Percentiles rank a stretch among this genome's conserved stretches.
Evolutionary conservation across 2,797 vertebrate species (phyloP).

Genomic region (Halcyon chelicuti): DNA sequence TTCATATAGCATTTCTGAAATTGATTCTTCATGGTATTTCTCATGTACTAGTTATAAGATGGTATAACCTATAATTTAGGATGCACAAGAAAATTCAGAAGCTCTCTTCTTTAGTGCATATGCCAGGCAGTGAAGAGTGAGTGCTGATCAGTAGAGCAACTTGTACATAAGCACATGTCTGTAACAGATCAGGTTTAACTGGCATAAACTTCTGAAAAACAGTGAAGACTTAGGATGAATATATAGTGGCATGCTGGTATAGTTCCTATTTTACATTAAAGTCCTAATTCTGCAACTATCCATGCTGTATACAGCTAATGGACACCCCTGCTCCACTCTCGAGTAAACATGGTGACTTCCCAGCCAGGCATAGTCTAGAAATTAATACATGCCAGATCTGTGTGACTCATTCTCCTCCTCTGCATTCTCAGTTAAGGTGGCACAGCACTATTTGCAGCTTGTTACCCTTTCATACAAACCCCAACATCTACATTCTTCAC

Average conservation of each 20-base stretch:
- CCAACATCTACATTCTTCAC: background rate
- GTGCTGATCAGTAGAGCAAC: background rate
- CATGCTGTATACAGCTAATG: background rate
- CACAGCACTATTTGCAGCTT: background rate
- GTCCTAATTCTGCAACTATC: background rate
- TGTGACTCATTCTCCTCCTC: background rate
- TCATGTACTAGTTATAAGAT: background rate
- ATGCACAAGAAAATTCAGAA: background rate
- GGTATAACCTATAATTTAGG: background rate
- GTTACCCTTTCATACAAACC: background rate
- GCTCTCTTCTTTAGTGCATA: background rate
- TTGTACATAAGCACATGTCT: rapidly evolving
- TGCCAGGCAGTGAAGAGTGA: background rate
- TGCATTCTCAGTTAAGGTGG: background rate
- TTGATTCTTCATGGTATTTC: background rate
- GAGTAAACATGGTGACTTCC: background rate
- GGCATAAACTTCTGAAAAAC: background rate
- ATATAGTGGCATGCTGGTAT: background rate
- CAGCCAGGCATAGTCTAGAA: background rate
- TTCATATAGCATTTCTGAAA: background rate
- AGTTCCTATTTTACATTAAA: background rate
- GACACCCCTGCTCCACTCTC: background rate
- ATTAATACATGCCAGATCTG: background rate
- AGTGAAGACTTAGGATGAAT: background rate
- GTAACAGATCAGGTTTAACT: background rate